Base-by-base conservation (phyloP, 2,113 vertebrate genomes). In the Hirundichthys speculiger region DNA sequence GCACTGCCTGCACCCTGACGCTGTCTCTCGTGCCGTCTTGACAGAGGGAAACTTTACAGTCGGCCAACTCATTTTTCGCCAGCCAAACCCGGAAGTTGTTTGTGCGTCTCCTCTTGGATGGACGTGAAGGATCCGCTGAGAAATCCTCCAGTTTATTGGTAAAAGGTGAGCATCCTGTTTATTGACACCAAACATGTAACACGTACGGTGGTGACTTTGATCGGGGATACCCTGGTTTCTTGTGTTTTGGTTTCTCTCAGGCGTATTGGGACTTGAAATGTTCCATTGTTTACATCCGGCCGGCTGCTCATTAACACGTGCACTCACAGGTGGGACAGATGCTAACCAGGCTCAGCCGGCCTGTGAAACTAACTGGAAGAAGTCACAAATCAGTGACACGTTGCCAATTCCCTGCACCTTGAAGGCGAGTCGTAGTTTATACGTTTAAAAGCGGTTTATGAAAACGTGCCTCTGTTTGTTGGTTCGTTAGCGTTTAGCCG, bases 51-150 rank as follows among this genome's bases (percentile, higher is more conserved):
- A 88, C 49, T 30, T 71, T 53, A 64, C 66, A 64, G 57, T 92
- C 45, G 89, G 79, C 77, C 88, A 90, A 76, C 87, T 48, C 5
- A 47, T 83, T 86, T 73, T 74, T 21, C 13, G 10, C 2, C 19
- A 0, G 45, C 55, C 49, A 62, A 79, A 85, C 83, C 88, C 91
- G 92, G 91, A 92, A 91, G 86, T 83, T 5, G 42, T 65, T 73
- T 24, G 66, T 46, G 6, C 24, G 42, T 42, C 42, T 64, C 30
- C 49, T 46, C 54, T 30, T 54, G 61, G 13, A 66, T 77, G 55
- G 40, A 38, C 46, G 43, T 42, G 30, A 41, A 13, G 21, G 14
- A 51, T 34, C 24, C 27, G 21, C 40, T 66, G 2, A 40, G 34
- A 63, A 41, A 18, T 19, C 25, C 52, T 56, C 30, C 43, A 27